Conservation (phyloP, 2,888 invertebrate genomes). For the Sarcophaga rosellei region DNA sequence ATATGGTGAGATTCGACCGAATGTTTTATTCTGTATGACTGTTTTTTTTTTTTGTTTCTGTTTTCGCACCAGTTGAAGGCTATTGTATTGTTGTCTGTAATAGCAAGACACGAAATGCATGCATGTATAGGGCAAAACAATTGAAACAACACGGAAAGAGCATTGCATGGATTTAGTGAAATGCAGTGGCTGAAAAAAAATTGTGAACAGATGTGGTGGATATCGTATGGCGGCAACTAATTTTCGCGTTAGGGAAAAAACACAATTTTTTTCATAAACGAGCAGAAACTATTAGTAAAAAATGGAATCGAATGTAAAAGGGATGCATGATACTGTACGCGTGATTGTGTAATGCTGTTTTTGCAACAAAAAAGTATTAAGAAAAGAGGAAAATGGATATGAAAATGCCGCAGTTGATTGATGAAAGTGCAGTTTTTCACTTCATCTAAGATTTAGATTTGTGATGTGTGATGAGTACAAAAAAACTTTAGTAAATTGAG, state of each 20-base stretch:
- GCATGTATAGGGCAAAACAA: constrained; percentile 14
- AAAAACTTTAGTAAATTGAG: constrained; percentile 19
- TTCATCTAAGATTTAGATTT: neutral
- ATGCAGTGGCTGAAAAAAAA: constrained; percentile 31
- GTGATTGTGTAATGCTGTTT: neutral
- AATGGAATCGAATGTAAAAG: neutral
- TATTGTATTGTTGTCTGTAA: constrained; percentile 9
- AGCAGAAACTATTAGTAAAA: neutral
- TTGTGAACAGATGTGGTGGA: constrained; percentile 37
- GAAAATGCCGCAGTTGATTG: constrained; percentile 36
- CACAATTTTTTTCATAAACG: neutral
- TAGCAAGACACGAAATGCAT: constrained; percentile 29
- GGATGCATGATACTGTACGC: neutral
- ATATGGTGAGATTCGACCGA: neutral
- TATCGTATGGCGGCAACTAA: constrained; percentile 44
- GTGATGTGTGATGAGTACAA: constrained; percentile 10
- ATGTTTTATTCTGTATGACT: neutral
- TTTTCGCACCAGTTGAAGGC: constrained; percentile 21
- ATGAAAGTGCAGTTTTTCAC: constrained; percentile 44
- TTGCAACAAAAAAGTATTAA: neutral
- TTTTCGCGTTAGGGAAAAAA: constrained; percentile 31
- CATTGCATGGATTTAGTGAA: constrained; percentile 40
- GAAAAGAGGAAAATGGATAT: constrained; percentile 11
- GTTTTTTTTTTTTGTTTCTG: neutral
- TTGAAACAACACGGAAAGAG: neutral